Percentiles rank a stretch among this genome's conserved stretches.
phyloP scores from a whole-genome alignment of 2,888 invertebrate genomes.

The Drosophila subquinaria region DNA sequence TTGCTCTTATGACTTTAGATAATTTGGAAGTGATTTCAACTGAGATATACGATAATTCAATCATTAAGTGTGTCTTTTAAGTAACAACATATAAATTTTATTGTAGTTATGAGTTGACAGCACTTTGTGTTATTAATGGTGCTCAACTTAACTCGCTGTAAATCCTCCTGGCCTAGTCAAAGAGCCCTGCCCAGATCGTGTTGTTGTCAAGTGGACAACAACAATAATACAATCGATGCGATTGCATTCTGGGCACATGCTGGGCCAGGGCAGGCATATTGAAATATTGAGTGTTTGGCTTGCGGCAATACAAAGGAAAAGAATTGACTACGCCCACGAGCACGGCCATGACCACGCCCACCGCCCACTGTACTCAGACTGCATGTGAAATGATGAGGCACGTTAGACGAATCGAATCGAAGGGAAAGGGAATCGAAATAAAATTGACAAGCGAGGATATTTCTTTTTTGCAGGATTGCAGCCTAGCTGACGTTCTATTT shows the following conservation, averaged over 20 bases:
- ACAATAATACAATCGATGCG: slow-evolving; percentile 19
- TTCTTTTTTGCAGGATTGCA: slow-evolving; percentile 15
- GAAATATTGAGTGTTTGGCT: slow-evolving; percentile 59
- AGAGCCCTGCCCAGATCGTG: background rate
- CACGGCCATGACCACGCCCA: slow-evolving; percentile 14
- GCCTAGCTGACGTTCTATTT: slow-evolving; percentile 36
- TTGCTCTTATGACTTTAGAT: background rate
- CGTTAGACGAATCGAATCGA: slow-evolving; percentile 11
- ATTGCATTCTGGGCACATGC: slow-evolving; percentile 31
- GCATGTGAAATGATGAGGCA: slow-evolving; percentile 40
- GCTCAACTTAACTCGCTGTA: slow-evolving; percentile 16
- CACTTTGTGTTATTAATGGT: slow-evolving; percentile 6
- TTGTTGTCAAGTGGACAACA: slow-evolving; percentile 3
- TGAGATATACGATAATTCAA: background rate
- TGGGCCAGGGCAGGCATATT: slow-evolving; percentile 45
- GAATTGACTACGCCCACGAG: slow-evolving; percentile 11
- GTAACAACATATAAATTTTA: background rate
- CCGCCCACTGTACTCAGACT: slow-evolving; percentile 12
- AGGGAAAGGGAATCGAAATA: slow-evolving; percentile 48
- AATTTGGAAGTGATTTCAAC: background rate
- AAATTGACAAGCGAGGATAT: slow-evolving; percentile 63
- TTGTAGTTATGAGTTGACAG: slow-evolving; percentile 1
- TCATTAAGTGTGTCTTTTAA: too few species aligned
- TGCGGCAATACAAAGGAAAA: slow-evolving; percentile 44
- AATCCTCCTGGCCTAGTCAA: background rate